A percentile compares a stretch with the other conserved stretches of the same genome.
Conservation (phyloP, 2,113 vertebrate genomes). For the Onychorhynchus coronatus region DNA sequence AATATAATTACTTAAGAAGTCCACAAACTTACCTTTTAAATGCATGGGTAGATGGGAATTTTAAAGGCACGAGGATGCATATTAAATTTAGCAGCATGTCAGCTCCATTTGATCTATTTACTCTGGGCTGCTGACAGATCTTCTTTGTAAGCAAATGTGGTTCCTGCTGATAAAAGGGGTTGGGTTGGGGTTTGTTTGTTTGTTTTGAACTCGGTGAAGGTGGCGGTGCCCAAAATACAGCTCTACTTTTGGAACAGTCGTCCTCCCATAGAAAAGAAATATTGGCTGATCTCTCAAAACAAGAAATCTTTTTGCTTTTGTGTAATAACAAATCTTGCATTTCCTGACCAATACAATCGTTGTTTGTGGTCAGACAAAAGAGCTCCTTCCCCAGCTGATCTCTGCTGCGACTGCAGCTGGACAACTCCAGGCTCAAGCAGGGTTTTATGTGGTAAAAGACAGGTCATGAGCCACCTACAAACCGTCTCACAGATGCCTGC, state of each 20-base stretch:
- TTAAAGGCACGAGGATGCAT: slow-evolving; percentile 38
- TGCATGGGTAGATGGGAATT: slow-evolving; percentile 39
- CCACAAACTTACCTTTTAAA: slow-evolving; percentile 42
- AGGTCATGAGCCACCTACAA: background rate
- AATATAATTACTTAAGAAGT: slow-evolving; percentile 37
- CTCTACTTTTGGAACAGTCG: background rate
- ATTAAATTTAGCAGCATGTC: background rate
- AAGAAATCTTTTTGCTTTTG: background rate
- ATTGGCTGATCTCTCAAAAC: background rate
- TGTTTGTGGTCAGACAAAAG: background rate
- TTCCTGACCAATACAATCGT: background rate
- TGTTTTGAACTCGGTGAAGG: background rate
- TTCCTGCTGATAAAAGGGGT: background rate
- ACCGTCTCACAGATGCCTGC: background rate
- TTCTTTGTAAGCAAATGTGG: slow-evolving; percentile 9
- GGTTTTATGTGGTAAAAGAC: background rate
- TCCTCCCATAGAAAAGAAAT: background rate
- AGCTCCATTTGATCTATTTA: slow-evolving; percentile 38
- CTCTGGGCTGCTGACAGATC: slow-evolving; percentile 2
- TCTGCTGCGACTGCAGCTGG: background rate
- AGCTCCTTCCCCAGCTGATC: background rate
- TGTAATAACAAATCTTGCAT: background rate
- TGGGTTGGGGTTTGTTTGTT: background rate
- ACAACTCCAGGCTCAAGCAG: background rate
- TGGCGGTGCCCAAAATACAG: background rate